Percentiles rank a stretch among this genome's conserved stretches.
These are phyloP conservation scores for Prosapia bicincta DNA, from an alignment of 2,888 invertebrate species.

Conservation along the genomic window DNA sequence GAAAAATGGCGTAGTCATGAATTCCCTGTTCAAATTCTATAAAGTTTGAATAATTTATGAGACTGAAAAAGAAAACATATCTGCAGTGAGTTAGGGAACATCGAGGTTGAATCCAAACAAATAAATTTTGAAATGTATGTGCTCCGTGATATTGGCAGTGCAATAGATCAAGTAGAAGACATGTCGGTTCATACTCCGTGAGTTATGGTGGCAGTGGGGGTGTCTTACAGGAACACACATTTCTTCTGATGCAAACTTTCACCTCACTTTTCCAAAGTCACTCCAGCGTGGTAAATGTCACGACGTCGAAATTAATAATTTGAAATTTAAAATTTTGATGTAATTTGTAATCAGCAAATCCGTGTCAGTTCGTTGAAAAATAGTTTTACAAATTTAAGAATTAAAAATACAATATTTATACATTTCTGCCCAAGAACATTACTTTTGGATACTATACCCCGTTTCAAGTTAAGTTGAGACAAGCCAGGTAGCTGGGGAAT, in stretches of 20 bases:
- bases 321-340: too few species aligned
- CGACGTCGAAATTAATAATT: too few species aligned
- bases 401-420: too few species aligned
- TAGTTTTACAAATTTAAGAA: too few species aligned
- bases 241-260: not conserved
- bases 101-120: not conserved
- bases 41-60: not conserved
- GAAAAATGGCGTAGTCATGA: not conserved
- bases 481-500: too few species aligned
- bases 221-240: not conserved
- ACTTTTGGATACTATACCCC: too few species aligned
- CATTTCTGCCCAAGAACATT: too few species aligned
- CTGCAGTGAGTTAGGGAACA: not conserved
- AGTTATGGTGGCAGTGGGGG: not conserved
- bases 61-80: not conserved
- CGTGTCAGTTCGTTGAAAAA: too few species aligned
- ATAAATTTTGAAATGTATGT: not conserved
- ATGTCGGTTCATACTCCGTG: not conserved
- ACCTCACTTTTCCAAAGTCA: too few species aligned
- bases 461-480: too few species aligned
- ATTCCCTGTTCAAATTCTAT: not conserved
- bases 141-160: not conserved
- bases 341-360: too few species aligned
- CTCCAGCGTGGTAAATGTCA: too few species aligned
- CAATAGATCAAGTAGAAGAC: not conserved